These are phyloP conservation scores for Drosophila longiperda DNA, from an alignment of 2,888 invertebrate genomes.

Conservation along the genomic window DNA sequence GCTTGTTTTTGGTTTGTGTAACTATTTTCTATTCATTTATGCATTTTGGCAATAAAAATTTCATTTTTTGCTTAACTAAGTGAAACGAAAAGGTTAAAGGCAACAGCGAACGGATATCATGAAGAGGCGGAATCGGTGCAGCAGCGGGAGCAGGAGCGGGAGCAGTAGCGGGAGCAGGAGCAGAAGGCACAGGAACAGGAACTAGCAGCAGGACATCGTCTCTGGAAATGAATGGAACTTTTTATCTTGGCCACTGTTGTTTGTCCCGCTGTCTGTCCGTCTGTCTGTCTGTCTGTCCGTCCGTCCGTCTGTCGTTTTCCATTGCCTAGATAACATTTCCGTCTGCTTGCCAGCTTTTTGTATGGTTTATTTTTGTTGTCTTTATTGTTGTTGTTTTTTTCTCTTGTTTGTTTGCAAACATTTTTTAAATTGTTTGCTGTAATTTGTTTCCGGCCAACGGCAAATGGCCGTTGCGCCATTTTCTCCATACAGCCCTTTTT, in stretches of 20 bases:
- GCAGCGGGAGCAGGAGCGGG: neutral
- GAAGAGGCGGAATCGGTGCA: slow-evolving; percentile 3
- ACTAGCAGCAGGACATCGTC: slow-evolving; percentile 39
- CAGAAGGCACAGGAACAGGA: neutral
- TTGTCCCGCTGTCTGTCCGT: slow-evolving; percentile 11
- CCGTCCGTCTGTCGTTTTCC: slow-evolving; percentile 35
- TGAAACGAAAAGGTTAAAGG: slow-evolving; percentile 79
- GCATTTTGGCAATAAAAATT: slow-evolving; percentile 80
- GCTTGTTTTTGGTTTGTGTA: slow-evolving; percentile 47
- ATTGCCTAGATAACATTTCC: slow-evolving; percentile 75
- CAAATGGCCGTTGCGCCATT: slow-evolving; percentile 75
- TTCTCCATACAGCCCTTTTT: slow-evolving; percentile 25
- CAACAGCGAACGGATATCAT: slow-evolving; percentile 49
- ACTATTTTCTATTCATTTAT: slow-evolving; percentile 81
- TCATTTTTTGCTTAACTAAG: slow-evolving; percentile 79
- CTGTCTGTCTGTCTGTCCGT: slow-evolving; percentile 40
- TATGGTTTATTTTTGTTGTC: slow-evolving; percentile 29
- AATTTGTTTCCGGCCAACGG: slow-evolving; percentile 76
- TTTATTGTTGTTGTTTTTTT: slow-evolving; percentile 36
- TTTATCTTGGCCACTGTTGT: slow-evolving; percentile 66
- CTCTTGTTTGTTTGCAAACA: slow-evolving; percentile 75
- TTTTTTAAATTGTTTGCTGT: slow-evolving; percentile 79
- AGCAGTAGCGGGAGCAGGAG: slow-evolving; percentile 12
- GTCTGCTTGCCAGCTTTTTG: slow-evolving; percentile 48
- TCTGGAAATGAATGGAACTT: slow-evolving; percentile 50